Base-by-base conservation (phyloP, 1,140 invertebrate genomes). In the Zaprionus vittiger region DNA sequence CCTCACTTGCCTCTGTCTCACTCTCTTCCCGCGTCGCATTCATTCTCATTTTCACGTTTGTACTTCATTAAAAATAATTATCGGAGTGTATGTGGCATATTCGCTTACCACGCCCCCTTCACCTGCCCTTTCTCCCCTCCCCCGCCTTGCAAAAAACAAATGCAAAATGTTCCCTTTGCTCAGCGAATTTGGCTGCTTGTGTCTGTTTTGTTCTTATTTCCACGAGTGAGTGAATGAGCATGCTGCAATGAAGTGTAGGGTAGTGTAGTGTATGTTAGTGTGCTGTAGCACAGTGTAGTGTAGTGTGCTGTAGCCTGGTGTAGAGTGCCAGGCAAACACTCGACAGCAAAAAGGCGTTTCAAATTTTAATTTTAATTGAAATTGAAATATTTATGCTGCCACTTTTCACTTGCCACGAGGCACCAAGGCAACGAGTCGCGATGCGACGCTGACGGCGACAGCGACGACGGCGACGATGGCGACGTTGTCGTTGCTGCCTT, bases 321-420 rank as follows among this genome's bases (percentile, higher is more conserved):
- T 47, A 24, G 12, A 49, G 67, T 68, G 34, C n/a, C 37, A 26
- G 64, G 57, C 72, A 62, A 56, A 38, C 57, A 62, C 71, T 67
- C 44, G 71, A 73, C 62, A 59, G 24, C 62, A 41, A 60, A 59
- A 41, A 54, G 56, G 74, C 61, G 47, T 73, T 59, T 62, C 47
- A 66, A 78, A 69, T 60, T 64, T 64, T 65, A 65, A 86, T 83
- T 89, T 89, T 89, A 87, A 87, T 89, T 83, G 80, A 75, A 89
- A 72, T 68, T 75, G 73, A 86, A 86, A 87, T 86, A 87, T 87
- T 86, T 80, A 87, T 87, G 83, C 65, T 63, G 49, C 55, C 24
- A 55, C 38, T 15, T 67, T 63, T 64, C 49, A 55, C 38, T 17
- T 67, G 70, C 64, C 49, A 47, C 61, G 26, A 24, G 41, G 41